Conservation (phyloP, 2,888 invertebrate species). For the Cyrtodaria siliqua region DNA sequence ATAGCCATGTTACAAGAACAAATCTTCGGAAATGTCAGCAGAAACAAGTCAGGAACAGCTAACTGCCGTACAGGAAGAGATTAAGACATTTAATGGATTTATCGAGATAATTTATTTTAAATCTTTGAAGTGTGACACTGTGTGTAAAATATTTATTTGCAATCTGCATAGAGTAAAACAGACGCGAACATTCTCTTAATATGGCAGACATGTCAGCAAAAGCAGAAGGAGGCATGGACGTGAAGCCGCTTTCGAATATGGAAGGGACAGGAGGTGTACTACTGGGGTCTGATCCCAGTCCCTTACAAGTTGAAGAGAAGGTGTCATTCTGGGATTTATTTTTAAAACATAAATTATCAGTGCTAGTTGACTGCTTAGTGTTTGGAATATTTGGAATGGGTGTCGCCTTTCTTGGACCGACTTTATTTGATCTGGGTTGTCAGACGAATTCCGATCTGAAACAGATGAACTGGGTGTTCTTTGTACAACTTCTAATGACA, state of each 20-base stretch:
- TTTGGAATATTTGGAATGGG: constrained; percentile 87
- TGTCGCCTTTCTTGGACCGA: constrained; percentile 87
- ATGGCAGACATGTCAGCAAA: no score
- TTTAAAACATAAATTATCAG: constrained; percentile 84
- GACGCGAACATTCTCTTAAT: no score
- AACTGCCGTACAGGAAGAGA: neutral
- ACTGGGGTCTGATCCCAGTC: constrained; percentile 39
- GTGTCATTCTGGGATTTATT: constrained; percentile 84
- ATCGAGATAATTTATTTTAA: neutral
- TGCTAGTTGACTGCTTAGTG: constrained; percentile 86
- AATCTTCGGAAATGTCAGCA: no score
- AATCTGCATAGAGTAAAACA: no score
- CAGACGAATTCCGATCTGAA: constrained; percentile 85
- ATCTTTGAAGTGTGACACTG: neutral
- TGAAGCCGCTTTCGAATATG: neutral
- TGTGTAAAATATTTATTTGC: no score
- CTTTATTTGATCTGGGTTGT: constrained; percentile 86
- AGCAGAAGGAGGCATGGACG: no score
- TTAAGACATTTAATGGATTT: neutral
- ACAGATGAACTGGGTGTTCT: constrained; percentile 87
- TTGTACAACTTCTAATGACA: constrained; percentile 86
- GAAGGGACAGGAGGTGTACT: constrained; percentile 28
- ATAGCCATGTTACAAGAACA: no score
- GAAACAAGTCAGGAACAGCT: no score
- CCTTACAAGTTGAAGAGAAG: constrained; percentile 56